Conservation (phyloP, 2,113 vertebrate species). For the Eulemur rufifrons region DNA sequence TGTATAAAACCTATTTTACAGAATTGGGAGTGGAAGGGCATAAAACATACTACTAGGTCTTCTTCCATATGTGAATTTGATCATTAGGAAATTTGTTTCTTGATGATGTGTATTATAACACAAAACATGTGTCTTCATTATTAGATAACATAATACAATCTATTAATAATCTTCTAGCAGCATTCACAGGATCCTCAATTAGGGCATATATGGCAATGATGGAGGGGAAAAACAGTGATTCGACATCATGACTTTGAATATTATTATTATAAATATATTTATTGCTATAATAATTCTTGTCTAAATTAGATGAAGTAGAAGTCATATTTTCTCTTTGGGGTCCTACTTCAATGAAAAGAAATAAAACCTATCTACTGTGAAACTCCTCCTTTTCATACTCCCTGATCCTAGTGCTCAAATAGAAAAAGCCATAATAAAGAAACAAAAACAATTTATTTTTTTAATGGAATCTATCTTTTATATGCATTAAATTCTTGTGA, state of each 20-base stretch:
- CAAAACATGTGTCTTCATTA: neutral
- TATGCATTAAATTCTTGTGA: conserved; percentile 76
- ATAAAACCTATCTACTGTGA: neutral
- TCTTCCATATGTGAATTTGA: neutral
- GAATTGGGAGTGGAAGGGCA: neutral
- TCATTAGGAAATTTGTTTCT: neutral
- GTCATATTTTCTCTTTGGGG: neutral
- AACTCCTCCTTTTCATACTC: neutral
- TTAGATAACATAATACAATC: neutral
- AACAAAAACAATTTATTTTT: neutral
- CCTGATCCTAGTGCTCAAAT: neutral
- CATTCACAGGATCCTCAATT: neutral
- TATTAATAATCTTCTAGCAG: neutral
- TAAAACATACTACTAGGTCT: neutral
- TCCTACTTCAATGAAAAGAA: neutral
- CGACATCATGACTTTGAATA: neutral
- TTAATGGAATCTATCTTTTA: conserved; percentile 65
- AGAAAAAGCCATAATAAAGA: neutral
- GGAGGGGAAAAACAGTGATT: neutral
- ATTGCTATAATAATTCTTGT: neutral
- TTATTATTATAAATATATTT: neutral
- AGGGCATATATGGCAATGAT: neutral
- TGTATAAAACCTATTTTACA: neutral
- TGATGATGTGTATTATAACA: neutral
- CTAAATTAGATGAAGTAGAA: neutral